Conservation (phyloP, 1,140 invertebrate genomes). For the Halotydeus destructor region DNA sequence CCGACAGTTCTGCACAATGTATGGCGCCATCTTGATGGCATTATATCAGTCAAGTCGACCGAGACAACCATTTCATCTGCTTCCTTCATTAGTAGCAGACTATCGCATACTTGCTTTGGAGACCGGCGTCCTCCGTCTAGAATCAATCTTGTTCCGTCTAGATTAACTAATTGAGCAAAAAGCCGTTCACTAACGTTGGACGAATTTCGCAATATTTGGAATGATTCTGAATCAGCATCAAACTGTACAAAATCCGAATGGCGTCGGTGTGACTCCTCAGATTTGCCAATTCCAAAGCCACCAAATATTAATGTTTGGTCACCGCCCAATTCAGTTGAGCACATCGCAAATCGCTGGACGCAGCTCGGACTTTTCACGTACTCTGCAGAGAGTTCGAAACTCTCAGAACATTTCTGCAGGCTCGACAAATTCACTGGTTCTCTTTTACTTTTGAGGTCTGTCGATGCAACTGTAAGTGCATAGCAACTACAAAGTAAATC, state of each 20-base stretch:
- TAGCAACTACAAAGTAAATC: slow-evolving; percentile 2
- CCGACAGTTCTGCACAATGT: no score
- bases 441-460: neutral
- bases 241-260: neutral
- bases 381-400: neutral
- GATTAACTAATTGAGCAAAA: neutral
- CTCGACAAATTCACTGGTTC: no score
- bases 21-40: no score
- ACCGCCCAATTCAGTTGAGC: no score
- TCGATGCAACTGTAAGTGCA: slow-evolving; percentile 1
- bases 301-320: neutral
- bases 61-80: no score
- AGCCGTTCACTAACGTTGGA: neutral
- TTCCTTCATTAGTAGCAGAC: no score
- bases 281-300: neutral
- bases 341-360: no score
- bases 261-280: neutral
- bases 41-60: no score
- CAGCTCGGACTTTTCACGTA: no score
- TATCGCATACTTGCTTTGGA: neutral
- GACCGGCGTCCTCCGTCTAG: neutral
- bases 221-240: neutral
- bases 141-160: neutral
- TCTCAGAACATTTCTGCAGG: no score
- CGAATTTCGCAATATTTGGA: no score